Percentiles rank a stretch among this genome's conserved stretches.
Conservation (phyloP, 2,113 vertebrate genomes). For the Dromas ardeola region DNA sequence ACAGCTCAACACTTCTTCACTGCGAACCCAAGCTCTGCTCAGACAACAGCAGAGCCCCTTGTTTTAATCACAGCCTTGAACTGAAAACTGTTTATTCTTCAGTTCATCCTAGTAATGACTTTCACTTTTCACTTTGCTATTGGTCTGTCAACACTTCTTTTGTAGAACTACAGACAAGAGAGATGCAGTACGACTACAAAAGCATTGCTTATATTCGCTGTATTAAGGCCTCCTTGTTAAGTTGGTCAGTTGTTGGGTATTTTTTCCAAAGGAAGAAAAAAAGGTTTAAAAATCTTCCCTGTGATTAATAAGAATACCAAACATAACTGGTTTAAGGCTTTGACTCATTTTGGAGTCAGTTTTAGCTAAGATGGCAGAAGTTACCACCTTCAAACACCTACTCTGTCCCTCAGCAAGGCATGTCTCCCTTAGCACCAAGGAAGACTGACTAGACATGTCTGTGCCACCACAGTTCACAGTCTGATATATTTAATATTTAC, state of each 20-base stretch:
- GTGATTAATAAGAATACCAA: neutral
- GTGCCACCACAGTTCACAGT: neutral
- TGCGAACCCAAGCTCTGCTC: neutral
- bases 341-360: neutral
- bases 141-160: neutral
- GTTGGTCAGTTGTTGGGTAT: too few species aligned
- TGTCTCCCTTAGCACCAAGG: neutral
- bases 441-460: neutral
- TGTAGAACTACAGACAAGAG: neutral
- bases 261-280: neutral
- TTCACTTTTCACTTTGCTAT: neutral
- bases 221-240: neutral
- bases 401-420: neutral
- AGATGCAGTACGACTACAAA: neutral
- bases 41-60: neutral
- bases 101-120: neutral
- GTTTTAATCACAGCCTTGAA: neutral
- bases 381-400: neutral
- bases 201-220: neutral
- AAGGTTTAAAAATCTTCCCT: neutral
- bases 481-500: neutral
- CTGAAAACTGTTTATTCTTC: neutral
- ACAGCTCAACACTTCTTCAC: neutral
- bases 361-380: neutral
- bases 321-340: neutral